phyloP scores from a whole-genome alignment of 2,113 vertebrate genomes.

The Hirundichthys speculiger region DNA sequence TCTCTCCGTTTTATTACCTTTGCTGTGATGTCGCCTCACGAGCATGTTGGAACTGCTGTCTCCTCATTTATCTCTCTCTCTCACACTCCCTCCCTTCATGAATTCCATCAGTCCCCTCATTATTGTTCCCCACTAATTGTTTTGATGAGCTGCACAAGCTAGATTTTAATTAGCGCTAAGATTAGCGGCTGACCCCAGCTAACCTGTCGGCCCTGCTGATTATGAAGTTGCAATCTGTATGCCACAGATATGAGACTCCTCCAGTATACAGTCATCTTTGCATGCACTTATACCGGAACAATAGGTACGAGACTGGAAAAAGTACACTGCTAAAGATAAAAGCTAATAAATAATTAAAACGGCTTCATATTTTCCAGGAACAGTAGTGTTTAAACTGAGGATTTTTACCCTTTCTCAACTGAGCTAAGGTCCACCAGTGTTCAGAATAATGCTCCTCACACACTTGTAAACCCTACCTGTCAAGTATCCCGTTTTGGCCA shows the following conservation, averaged over 20 bases:
- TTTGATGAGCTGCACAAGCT: slow-evolving; percentile 51
- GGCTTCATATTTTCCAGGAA: too few species aligned
- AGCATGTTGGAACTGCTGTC: slow-evolving; percentile 1
- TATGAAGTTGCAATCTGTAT: slow-evolving; percentile 18
- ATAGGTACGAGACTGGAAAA: neutral
- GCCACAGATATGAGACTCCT: slow-evolving; percentile 6
- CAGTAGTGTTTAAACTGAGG: too few species aligned
- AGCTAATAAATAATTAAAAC: too few species aligned
- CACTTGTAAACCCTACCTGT: too few species aligned
- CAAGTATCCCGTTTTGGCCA: too few species aligned
- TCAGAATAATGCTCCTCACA: too few species aligned
- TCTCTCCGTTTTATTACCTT: neutral
- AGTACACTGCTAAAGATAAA: too few species aligned
- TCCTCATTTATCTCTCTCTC: slow-evolving; percentile 21
- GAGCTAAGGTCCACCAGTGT: too few species aligned
- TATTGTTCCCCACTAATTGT: slow-evolving; percentile 54
- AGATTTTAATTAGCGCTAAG: slow-evolving; percentile 54
- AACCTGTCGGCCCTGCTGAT: slow-evolving; percentile 17
- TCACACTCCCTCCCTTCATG: neutral
- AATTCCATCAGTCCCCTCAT: slow-evolving; percentile 35
- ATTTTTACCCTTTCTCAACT: too few species aligned
- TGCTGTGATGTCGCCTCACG: too few species aligned
- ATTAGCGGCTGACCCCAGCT: slow-evolving; percentile 36
- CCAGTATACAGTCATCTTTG: too few species aligned
- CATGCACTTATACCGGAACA: neutral